Evolutionary conservation across 1,140 invertebrate species (phyloP).

Genomic region (Heliothis subflexa): DNA sequence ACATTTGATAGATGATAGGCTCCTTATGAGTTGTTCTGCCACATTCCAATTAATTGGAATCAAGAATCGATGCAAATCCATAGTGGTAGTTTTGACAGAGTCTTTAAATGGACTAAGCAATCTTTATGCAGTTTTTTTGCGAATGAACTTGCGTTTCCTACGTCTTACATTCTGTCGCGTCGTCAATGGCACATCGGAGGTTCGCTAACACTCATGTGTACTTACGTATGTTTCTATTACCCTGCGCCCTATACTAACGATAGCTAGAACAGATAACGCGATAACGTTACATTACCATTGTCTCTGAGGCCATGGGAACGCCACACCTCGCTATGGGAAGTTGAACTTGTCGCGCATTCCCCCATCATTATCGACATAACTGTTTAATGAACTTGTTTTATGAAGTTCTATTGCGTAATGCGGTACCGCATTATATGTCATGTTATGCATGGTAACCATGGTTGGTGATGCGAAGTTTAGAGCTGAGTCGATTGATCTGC

Average conservation of each 20-base stretch:
- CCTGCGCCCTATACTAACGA: conserved; percentile 24
- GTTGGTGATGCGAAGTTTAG: conserved; percentile 1
- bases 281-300: conserved; percentile 39
- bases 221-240: conserved; percentile 28
- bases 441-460: conserved; percentile 15
- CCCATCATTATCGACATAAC: conserved; percentile 38
- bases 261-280: conserved; percentile 23
- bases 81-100: neutral
- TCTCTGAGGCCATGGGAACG: conserved; percentile 43
- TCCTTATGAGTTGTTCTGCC: neutral
- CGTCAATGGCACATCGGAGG: neutral
- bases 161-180: neutral
- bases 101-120: conserved; percentile 2
- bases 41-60: conserved; percentile 15
- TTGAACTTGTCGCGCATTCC: conserved; percentile 46
- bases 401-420: conserved; percentile 39
- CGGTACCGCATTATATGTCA: conserved; percentile 18
- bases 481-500: neutral
- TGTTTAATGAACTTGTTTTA: conserved; percentile 43
- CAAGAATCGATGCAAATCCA: conserved; percentile 15
- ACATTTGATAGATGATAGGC: too few relatives aligned
- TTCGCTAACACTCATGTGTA: conserved; percentile 1
- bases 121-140: conserved; percentile 18
- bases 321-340: conserved; percentile 41
- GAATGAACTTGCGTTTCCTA: neutral